Conservation (phyloP, 2,888 invertebrate genomes). For the Pasiphila rectangulata region DNA sequence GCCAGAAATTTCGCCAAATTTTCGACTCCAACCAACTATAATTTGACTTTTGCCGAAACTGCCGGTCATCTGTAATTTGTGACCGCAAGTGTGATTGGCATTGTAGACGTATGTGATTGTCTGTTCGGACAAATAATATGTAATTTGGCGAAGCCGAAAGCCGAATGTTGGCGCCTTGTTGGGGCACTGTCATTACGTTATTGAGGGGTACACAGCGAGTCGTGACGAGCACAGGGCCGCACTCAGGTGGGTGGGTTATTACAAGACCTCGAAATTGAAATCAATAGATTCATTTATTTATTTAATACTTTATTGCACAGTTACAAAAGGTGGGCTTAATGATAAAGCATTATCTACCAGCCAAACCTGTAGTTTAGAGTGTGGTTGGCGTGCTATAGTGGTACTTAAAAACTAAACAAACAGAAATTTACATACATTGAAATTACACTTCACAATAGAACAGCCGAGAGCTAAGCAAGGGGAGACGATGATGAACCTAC, state of each 20-base stretch:
- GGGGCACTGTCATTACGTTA: constrained; percentile 61
- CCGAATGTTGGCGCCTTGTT: constrained; percentile 74
- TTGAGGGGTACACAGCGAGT: constrained; percentile 53
- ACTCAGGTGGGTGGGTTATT: constrained; percentile 32
- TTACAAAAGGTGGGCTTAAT: too few species aligned
- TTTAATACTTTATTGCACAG: too few species aligned
- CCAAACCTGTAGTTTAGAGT: too few species aligned
- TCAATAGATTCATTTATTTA: too few species aligned
- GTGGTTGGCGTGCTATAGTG: too few species aligned
- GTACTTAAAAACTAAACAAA: too few species aligned
- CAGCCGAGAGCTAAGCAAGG: too few species aligned
- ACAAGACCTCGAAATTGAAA: too few species aligned
- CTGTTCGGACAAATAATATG: constrained; percentile 68
- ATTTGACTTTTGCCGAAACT: constrained; percentile 15
- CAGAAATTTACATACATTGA: too few species aligned
- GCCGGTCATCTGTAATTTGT: constrained; percentile 29
- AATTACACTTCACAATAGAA: too few species aligned
- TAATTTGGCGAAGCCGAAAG: constrained; percentile 62
- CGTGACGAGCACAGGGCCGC: constrained; percentile 50
- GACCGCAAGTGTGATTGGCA: constrained; percentile 27
- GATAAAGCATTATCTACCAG: too few species aligned
- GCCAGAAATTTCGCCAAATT: constrained; percentile 16
- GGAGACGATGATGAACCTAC: too few species aligned
- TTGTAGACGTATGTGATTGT: constrained; percentile 47
- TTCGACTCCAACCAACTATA: constrained; percentile 8